These are phyloP conservation scores for Mustela lutreola DNA, from an alignment of 2,113 vertebrate species.

Conservation along the genomic window DNA sequence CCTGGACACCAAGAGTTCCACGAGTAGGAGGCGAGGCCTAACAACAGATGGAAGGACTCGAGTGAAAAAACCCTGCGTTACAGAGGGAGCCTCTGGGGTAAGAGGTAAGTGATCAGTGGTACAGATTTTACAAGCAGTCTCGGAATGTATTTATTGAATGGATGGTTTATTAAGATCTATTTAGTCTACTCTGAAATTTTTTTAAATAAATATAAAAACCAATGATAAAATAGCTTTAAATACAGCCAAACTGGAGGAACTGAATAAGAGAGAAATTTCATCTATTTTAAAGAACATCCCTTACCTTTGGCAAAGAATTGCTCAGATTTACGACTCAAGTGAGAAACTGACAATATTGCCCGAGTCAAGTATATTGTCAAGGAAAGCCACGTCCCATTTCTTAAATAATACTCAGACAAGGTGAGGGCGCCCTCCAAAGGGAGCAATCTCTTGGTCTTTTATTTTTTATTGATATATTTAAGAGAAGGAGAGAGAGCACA, in stretches of 20 bases:
- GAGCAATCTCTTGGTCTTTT: background rate
- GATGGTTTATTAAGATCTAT: background rate
- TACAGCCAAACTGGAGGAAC: background rate
- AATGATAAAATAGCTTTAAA: background rate
- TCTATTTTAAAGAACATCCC: background rate
- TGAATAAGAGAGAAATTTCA: slow-evolving; percentile 24
- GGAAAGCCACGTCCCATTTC: background rate
- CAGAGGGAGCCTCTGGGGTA: background rate
- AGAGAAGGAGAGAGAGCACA: too few relatives aligned
- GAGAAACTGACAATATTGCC: background rate
- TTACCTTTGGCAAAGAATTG: slow-evolving; percentile 45
- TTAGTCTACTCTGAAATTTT: slow-evolving; percentile 24
- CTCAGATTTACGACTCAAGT: slow-evolving; percentile 18
- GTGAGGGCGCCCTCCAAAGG: background rate
- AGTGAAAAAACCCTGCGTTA: too few relatives aligned
- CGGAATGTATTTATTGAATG: background rate
- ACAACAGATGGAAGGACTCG: background rate
- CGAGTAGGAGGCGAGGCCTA: background rate
- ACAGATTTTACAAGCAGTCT: background rate
- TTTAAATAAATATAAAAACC: background rate
- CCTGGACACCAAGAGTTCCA: background rate
- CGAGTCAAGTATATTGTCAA: background rate
- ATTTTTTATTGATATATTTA: too few relatives aligned
- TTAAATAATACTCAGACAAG: background rate
- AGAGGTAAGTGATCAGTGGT: background rate